Conservation (phyloP, 2,888 invertebrate genomes). For the Nipponacmea schrenckii region DNA sequence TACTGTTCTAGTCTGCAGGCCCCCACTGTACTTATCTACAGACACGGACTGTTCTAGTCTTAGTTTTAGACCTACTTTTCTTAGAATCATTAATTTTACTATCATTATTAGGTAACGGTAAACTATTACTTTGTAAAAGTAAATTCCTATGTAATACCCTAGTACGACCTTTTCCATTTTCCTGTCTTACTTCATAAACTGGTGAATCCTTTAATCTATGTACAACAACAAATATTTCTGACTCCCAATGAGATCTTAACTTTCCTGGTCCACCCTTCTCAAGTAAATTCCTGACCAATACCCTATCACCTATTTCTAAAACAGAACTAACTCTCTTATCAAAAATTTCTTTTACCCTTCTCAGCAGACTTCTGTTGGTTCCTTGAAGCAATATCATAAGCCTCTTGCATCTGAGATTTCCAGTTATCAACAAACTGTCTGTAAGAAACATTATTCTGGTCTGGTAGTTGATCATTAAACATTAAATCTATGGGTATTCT, state of each 20-base stretch:
- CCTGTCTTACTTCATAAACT: constrained; percentile 16
- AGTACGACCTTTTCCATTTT: constrained; percentile 6
- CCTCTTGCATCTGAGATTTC: constrained; percentile 7
- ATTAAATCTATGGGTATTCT: constrained; percentile 9
- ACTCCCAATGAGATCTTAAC: constrained; percentile 21
- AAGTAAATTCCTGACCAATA: constrained; percentile 14
- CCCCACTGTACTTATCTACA: too few relatives aligned
- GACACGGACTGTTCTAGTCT: too few relatives aligned
- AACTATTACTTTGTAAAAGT: constrained; percentile 16
- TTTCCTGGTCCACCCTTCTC: constrained; percentile 22
- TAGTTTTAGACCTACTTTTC: too few relatives aligned
- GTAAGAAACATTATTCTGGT: background rate
- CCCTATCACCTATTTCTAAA: constrained; percentile 15
- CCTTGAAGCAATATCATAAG: background rate
- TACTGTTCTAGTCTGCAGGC: too few relatives aligned
- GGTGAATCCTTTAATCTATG: constrained; percentile 16
- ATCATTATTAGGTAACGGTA: too few relatives aligned
- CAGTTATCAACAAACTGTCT: background rate
- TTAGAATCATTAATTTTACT: too few relatives aligned
- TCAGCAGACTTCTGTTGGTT: background rate
- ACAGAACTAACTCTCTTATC: constrained; percentile 11
- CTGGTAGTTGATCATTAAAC: background rate
- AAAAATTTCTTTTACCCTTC: constrained; percentile 3
- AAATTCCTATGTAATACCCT: constrained; percentile 20
- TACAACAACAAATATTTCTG: constrained; percentile 13